Base-by-base conservation (phyloP, 2,797 vertebrate species). In the Oreonectes daqikongensis region DNA sequence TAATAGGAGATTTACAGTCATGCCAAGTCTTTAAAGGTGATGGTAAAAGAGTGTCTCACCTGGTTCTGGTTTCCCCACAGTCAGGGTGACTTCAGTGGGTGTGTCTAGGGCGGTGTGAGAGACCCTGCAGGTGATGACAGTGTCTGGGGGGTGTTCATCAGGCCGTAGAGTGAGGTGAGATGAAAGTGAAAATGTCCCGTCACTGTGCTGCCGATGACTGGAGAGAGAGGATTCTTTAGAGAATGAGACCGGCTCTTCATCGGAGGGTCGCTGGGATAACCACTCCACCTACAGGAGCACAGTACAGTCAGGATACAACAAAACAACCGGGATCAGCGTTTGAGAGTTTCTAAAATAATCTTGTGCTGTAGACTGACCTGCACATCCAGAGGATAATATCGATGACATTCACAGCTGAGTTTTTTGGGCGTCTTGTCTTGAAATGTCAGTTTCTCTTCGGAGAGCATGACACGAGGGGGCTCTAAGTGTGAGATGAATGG, bases 351-450 rank as follows among this genome's bases (percentile, higher is more conserved):
- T 38, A 35, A n/a, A 72, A 50, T 30, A 71, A 28, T 65, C 26
- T n/a, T n/a, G n/a, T n/a, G n/a, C n/a, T n/a, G n/a, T n/a, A n/a
- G n/a, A n/a, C 18, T 61, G 17, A 94, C 93, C 7, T 87, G 86
- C 71, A 89, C 84, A 0, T 95, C 94, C 85, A 95, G 87, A 3
- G 96, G 96, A 35, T 94, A 96, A 78, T 95, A 97, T 44, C 91
- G 92, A n/a, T 84, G 50, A 44, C 92, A 86, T 67, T 81, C 87
- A 79, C 95, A 96, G 84, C 81, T 89, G 82, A 97, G 77, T 15
- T 77, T 92, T 78, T 88, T 81, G 1, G 85, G 68, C 1, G 83
- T 71, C 0, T 79, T 69, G 18, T 81, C 69, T 40, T 85, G 83
- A 78, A 90, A 85, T 80, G 86, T 60, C 50, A 92, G 24, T 76